Evolutionary conservation across 2,888 invertebrate genomes (phyloP), one percentile per base, ranked within the genome.

Genomic region (Leucophora obtusa): DNA sequence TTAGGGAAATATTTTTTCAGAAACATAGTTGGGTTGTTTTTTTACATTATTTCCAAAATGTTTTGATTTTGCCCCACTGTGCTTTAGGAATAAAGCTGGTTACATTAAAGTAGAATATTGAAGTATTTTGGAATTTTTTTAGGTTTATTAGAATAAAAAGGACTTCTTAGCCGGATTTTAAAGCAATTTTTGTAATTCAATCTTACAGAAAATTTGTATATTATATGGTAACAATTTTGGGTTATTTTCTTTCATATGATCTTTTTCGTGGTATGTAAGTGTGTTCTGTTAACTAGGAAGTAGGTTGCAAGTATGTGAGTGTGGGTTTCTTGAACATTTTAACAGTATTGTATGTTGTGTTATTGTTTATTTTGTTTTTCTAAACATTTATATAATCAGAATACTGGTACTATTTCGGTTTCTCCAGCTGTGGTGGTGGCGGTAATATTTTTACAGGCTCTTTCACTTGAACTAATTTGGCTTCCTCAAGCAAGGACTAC

Each of bases 381-480:
- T 1, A 38, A 38, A 1, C 7, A 5, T 38, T 10, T 2, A n/a
- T n/a, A n/a, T 38, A 38, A 38, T 10, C 38, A 38, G 11, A 38
- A 38, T 28, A 3, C 14, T 38, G 11, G 38, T 11, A 6, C 4
- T 38, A 38, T 11, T 38, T 38, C 14, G 38, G 1, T 4, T 38
- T 38, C 38, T 14, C 10, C 11, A 3, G 14, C 14, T 47, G n/a
- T 62, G 6, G 54, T 75, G 65, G 33, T 68, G 47, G 18, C 0
- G 47, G 15, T 0, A 43, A 53, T 15, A 21, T 62, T 56, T 69
- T 56, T 54, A 2, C 51, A 35, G 56, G 65, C 56, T 77, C 69
- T 77, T 71, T 51, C 54, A 70, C 70, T 77, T 81, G 77, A 77
- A 71, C 70, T 81, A 77, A 81, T 81, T 81, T 77, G 66, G 56